A percentile compares a stretch with the other conserved stretches of the same genome.
Conservation (phyloP, 23 tunicate species). For the Trididemnum miniatum region DNA sequence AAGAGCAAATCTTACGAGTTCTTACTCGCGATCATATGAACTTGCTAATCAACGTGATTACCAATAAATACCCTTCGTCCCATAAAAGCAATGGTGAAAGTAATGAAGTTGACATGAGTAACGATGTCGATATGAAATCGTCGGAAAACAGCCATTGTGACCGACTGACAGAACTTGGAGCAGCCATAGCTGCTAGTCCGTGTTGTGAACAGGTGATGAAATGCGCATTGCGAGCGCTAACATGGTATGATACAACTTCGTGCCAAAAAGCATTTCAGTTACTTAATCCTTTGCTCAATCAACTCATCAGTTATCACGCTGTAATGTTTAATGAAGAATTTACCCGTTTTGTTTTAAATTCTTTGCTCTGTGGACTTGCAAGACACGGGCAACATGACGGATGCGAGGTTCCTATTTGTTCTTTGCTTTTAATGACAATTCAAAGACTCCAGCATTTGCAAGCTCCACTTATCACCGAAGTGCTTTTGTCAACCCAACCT, state of each 20-base stretch:
- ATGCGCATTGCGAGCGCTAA: constrained; percentile 45
- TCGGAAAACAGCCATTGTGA: constrained; percentile 10
- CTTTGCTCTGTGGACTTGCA: constrained; percentile 53
- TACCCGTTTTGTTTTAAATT: constrained; percentile 48
- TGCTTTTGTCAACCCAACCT: constrained; percentile 34
- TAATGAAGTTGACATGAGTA: constrained; percentile 5
- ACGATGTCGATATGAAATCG: constrained; percentile 16
- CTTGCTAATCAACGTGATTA: constrained; percentile 45
- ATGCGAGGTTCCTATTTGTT: constrained; percentile 47
- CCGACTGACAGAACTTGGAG: constrained; percentile 62
- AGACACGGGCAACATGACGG: constrained; percentile 80
- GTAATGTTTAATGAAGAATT: constrained; percentile 35
- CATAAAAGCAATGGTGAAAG: background rate
- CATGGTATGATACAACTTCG: constrained; percentile 80
- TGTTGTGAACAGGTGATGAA: constrained; percentile 40
- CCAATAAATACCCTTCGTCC: constrained; percentile 58
- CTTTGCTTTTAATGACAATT: constrained; percentile 41
- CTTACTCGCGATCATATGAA: constrained; percentile 76
- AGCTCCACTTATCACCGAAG: background rate
- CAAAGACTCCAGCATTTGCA: constrained; percentile 22
- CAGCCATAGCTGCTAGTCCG: constrained; percentile 26
- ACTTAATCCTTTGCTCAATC: constrained; percentile 56
- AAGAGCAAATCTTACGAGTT: constrained; percentile 71
- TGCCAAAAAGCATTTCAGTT: constrained; percentile 54
- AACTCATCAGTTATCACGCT: constrained; percentile 18